These are phyloP conservation scores for Tipula lateralis DNA, from an alignment of 2,888 invertebrate genomes.

Conservation along the genomic window DNA sequence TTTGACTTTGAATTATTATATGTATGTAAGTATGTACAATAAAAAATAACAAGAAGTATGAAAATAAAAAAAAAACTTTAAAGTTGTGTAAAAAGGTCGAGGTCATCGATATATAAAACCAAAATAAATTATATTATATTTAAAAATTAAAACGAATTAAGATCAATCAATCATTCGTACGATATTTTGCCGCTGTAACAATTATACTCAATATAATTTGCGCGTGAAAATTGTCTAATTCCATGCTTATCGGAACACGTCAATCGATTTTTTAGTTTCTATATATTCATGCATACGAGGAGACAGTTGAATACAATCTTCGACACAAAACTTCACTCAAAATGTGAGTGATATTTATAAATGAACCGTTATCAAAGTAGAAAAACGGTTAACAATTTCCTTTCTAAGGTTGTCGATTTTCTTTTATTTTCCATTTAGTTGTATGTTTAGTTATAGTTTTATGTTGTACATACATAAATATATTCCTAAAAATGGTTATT, in stretches of 20 bases:
- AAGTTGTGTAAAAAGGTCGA: not conserved
- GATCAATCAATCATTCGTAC: not conserved
- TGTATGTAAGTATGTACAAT: not conserved
- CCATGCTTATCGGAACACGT: not conserved
- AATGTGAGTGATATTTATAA: not conserved
- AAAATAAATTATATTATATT: not conserved
- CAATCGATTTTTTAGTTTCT: not conserved
- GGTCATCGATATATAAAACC: not conserved
- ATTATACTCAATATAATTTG: not conserved
- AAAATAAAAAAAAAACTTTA: not conserved
- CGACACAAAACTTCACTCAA: not conserved
- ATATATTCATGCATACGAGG: not conserved
- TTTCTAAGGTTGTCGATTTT: not conserved
- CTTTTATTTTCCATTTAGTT: not conserved
- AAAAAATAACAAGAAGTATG: not conserved
- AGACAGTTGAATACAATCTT: not conserved
- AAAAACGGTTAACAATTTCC: not conserved
- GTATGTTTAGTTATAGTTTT: not conserved
- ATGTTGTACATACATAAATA: not conserved
- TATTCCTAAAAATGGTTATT: slow-evolving; percentile 14
- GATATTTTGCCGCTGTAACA: not conserved
- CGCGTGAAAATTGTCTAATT: not conserved
- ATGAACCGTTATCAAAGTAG: not conserved
- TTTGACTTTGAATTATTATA: not conserved
- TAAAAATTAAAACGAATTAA: not conserved